Base-by-base conservation (phyloP, 2,888 invertebrate genomes). In the Lumbricus terrestris region DNA sequence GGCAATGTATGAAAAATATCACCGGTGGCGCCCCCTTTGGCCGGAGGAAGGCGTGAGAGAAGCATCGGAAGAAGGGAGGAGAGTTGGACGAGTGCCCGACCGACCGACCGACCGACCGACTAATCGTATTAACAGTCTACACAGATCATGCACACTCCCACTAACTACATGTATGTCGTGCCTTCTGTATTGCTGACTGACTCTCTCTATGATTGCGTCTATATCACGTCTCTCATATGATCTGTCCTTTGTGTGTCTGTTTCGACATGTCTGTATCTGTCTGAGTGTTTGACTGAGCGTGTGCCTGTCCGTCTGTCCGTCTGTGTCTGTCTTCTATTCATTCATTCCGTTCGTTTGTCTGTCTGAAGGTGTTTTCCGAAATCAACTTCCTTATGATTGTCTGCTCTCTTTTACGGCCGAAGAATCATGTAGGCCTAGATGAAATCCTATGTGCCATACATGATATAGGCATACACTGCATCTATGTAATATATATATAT, bases 1-100 rank as follows among this genome's bases (percentile, higher is more conserved):
- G 0, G 69, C 69, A 6, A 11, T n/a, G 11, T 1, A 47, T 18
- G 20, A 69, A 69, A 69, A 69, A 69, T n/a, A 69, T 29, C 29
- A 69, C 69, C 69, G 69, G 69, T 69, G 69, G 69, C 69, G 69
- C 69, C 69, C 69, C 69, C 69, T 69, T 69, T 69, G 69, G 69
- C 69, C 69, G 69, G n/a, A n/a, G 69, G 16, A n/a, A 69, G 69
- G 69, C 69, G 69, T 69, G n/a, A 69, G 69, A 69, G n/a, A 69
- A n/a, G 69, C 29, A 69, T 11, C 29, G 13, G 69, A 69, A 69
- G 69, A 16, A n/a, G n/a, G n/a, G 69, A 69, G 69, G 69, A n/a
- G 69, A 69, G 69, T 69, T 69, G 69, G 69, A n/a, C n/a, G 69
- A 69, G n/a, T 69, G 69, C 69, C 69, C 29, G 69, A 69, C 69